Percentiles rank a stretch among this genome's conserved stretches.
Conservation (phyloP, 2,888 invertebrate genomes). For the Hermaeophaga mercurialis region DNA sequence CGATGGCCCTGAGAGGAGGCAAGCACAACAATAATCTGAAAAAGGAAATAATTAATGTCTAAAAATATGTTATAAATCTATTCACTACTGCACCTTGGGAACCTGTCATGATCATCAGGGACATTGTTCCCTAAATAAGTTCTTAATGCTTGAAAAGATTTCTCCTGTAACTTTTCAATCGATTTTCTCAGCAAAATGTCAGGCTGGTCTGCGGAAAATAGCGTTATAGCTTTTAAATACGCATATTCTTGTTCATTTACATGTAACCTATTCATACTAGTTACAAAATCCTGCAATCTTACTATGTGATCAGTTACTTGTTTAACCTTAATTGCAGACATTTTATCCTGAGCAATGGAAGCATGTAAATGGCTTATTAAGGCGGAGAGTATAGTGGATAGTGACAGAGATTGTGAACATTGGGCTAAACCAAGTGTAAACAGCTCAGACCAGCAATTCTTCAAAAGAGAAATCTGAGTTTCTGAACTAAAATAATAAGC, state of each 20-base stretch:
- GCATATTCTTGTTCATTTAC: slow-evolving; percentile 87
- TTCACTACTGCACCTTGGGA: too few species aligned
- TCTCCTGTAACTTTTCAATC: slow-evolving; percentile 66
- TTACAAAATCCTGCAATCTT: slow-evolving; percentile 82
- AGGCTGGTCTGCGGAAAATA: slow-evolving; percentile 64
- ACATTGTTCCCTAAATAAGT: slow-evolving; percentile 57
- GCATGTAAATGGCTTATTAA: slow-evolving; percentile 81
- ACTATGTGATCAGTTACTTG: slow-evolving; percentile 77
- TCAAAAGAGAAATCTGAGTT: slow-evolving; percentile 81
- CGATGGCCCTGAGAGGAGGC: slow-evolving; percentile 73
- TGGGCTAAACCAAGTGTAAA: slow-evolving; percentile 91
- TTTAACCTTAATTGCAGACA: slow-evolving; percentile 75
- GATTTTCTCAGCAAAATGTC: slow-evolving; percentile 59
- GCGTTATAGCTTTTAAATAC: slow-evolving; percentile 80
- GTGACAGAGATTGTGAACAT: slow-evolving; percentile 77
- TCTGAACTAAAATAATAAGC: slow-evolving; percentile 68
- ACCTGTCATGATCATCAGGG: slow-evolving; percentile 61
- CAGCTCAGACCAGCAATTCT: slow-evolving; percentile 90
- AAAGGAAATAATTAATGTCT: too few species aligned
- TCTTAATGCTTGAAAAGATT: slow-evolving; percentile 65
- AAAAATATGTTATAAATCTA: too few species aligned
- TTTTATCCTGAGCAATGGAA: slow-evolving; percentile 75
- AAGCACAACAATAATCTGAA: slow-evolving; percentile 70
- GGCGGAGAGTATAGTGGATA: slow-evolving; percentile 81
- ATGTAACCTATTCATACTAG: slow-evolving; percentile 73